phyloP scores from a whole-genome alignment of 2,888 invertebrate genomes.

The Axea sp. region DNA sequence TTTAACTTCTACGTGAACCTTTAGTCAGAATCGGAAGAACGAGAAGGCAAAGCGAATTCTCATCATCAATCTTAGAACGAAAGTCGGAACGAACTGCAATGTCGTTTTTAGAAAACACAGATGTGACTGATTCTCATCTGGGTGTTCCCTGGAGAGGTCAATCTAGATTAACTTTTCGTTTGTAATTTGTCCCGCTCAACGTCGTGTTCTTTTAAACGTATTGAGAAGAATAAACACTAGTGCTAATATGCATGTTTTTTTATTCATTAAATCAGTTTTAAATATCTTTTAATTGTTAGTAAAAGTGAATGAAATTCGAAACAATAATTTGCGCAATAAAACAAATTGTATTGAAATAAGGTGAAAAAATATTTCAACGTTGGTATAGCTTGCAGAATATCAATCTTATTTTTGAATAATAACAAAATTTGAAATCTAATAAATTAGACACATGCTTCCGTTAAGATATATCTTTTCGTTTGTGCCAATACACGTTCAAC shows the following conservation, averaged over 20 bases:
- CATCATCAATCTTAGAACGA: conserved; percentile 77
- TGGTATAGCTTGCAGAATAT: no score
- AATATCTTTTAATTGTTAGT: no score
- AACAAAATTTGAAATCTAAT: conserved; percentile 17
- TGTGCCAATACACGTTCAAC: conserved; percentile 40
- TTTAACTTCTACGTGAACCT: conserved; percentile 22
- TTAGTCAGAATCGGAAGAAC: conserved; percentile 40
- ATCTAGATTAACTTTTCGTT: conserved; percentile 75
- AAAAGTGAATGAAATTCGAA: no score
- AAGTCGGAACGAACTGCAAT: conserved; percentile 71
- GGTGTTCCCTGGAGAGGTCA: conserved; percentile 74
- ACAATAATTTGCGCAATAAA: no score
- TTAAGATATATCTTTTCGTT: conserved; percentile 23
- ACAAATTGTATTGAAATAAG: no score
- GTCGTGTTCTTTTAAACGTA: conserved; percentile 50
- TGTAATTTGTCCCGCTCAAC: conserved; percentile 70
- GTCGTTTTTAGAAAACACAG: conserved; percentile 75
- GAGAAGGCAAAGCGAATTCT: conserved; percentile 51
- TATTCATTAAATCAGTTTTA: no score
- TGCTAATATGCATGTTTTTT: not conserved
- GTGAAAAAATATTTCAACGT: no score
- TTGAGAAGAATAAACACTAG: conserved; percentile 41
- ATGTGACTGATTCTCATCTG: conserved; percentile 78
- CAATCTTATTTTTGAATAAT: conserved; percentile 3
- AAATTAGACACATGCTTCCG: conserved; percentile 16